Evolutionary conservation across 2,113 vertebrate genomes (phyloP), one percentile per base, ranked within the genome.

Genomic region (Eurypyga helias): DNA sequence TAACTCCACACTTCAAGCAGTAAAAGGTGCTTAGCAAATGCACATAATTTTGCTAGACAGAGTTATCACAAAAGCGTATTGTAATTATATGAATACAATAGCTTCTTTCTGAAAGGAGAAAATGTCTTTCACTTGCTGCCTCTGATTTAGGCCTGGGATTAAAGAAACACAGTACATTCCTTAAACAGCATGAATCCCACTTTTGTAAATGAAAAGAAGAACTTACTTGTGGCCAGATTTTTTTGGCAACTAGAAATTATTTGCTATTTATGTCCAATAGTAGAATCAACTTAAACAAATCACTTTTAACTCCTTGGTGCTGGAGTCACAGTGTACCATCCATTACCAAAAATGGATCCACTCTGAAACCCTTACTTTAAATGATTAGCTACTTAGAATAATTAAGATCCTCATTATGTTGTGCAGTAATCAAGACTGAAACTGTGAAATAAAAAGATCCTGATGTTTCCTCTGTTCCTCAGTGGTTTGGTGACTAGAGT

Each of bases 151-250:
- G 65, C 66, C n/a, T 71, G 34, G 87, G 64, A 95, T 97, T 95
- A 96, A 67, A 90, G 90, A 91, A 97, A 91, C 26, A 65, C 33
- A 57, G 38, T 69, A 33, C 78, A 82, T 97, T 94, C 77, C 78
- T 73, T 77, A 76, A 92, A 58, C 64, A 89, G 73, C 58, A 73
- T 82, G 87, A 93, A 91, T 89, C 33, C 10, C 46, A 25, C 69
- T 91, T 94, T 66, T 93, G 70, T 94, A 81, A 80, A 78, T 78
- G 46, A 65, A 89, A 60, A 93, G 41, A 91, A 41, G 6, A 58
- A 75, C 26, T 60, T 90, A 17, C 54, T 82, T 67, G 8, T 90
- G 81, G 55, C 16, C 45, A 75, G 49, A 69, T 86, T 82, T 92
- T 96, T 92, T 95, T 17, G 79, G 77, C 45, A 91, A 82, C 91